These are phyloP conservation scores for Embidobia sp. DNA, from an alignment of 2,888 invertebrate genomes.

Conservation along the genomic window DNA sequence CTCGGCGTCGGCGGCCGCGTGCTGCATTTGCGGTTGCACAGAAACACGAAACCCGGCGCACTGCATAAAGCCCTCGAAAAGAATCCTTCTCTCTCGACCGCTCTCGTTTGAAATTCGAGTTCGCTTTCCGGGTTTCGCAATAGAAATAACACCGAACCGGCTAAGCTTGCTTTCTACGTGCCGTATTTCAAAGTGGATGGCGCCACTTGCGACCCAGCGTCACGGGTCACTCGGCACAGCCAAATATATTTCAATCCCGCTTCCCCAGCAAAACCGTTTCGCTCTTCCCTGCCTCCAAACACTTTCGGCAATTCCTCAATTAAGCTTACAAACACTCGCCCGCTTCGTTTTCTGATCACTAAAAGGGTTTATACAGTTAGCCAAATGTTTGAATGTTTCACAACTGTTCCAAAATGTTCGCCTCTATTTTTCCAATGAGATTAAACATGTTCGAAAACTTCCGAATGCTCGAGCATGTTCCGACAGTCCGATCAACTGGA, in stretches of 20 bases:
- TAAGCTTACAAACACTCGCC: constrained; percentile 26
- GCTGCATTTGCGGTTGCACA: constrained; percentile 48
- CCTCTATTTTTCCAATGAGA: too few species aligned
- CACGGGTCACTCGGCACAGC: constrained; percentile 52
- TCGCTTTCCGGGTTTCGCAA: constrained; percentile 48
- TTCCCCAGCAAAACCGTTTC: constrained; percentile 14
- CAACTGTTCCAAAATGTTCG: background rate
- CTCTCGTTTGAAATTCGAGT: constrained; percentile 60
- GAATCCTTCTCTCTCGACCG: constrained; percentile 30
- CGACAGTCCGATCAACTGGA: too few species aligned
- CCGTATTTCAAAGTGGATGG: constrained; percentile 47
- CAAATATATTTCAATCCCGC: constrained; percentile 46
- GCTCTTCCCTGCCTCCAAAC: constrained; percentile 9
- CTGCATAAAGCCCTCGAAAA: constrained; percentile 48
- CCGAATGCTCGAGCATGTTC: too few species aligned
- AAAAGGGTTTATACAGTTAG: constrained; percentile 17
- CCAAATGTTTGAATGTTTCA: constrained; percentile 4
- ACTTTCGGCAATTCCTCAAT: constrained; percentile 30
- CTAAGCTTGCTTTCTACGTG: constrained; percentile 43
- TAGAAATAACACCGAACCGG: constrained; percentile 41
- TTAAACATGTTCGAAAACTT: too few species aligned
- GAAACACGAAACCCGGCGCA: constrained; percentile 39
- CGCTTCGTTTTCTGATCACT: constrained; percentile 22
- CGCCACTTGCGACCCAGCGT: constrained; percentile 43
- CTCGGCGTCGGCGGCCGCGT: constrained; percentile 28